These are phyloP conservation scores for Myathropa florea DNA, from an alignment of 2,888 invertebrate species.

Conservation along the genomic window DNA sequence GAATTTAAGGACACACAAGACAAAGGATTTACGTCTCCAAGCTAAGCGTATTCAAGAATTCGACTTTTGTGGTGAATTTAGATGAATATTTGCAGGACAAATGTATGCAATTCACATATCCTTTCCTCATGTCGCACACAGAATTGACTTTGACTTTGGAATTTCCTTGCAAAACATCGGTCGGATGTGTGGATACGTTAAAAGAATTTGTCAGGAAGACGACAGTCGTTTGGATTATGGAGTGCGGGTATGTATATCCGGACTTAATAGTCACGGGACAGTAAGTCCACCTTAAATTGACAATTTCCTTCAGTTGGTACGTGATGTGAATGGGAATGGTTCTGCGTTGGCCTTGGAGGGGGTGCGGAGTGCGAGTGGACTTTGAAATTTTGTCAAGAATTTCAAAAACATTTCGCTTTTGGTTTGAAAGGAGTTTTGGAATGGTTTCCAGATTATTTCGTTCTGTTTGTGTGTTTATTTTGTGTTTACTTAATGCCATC, in stretches of 20 bases:
- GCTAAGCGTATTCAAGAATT: constrained; percentile 43
- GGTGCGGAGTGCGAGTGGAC: not conserved
- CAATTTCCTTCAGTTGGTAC: constrained; percentile 66
- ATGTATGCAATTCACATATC: constrained; percentile 61
- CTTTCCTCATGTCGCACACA: not conserved
- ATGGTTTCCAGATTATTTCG: no score
- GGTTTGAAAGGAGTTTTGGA: no score
- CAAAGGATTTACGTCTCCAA: constrained; percentile 47
- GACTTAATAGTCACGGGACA: constrained; percentile 65
- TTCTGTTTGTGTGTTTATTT: no score
- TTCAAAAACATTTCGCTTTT: constrained; percentile 3
- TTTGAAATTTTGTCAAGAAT: not conserved
- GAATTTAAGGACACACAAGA: constrained; percentile 32
- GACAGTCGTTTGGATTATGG: constrained; percentile 28
- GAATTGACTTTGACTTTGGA: constrained; percentile 26
- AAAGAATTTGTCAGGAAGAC: constrained; percentile 58
- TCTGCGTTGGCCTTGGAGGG: not conserved
- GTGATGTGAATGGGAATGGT: constrained; percentile 55
- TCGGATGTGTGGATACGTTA: constrained; percentile 30
- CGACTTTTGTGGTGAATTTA: constrained; percentile 50
- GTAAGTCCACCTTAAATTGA: constrained; percentile 71
- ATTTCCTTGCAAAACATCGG: constrained; percentile 41
- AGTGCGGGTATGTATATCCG: constrained; percentile 23
- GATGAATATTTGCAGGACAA: constrained; percentile 41
- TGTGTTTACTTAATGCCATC: no score